Percentiles rank a stretch among this genome's conserved stretches.
Evolutionary conservation across 2,113 vertebrate species (phyloP).

Genomic region (Pseudorhombus dupliciocellatus): DNA sequence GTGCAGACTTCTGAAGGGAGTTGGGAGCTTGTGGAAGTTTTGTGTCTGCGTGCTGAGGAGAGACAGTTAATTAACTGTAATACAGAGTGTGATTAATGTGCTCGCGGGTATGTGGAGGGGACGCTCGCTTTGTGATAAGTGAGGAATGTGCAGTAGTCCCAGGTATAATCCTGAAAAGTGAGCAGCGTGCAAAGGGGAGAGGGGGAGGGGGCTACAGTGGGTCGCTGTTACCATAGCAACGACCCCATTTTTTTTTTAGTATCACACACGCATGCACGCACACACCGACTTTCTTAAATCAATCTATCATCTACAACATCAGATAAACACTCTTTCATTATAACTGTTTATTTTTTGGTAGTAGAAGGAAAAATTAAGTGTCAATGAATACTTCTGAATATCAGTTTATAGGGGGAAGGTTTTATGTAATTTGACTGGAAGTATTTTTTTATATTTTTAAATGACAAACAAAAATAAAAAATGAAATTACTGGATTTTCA

Average conservation of each 20-base stretch:
- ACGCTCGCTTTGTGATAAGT: conserved; percentile 9
- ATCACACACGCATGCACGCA: neutral
- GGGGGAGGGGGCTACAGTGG: conserved; percentile 17
- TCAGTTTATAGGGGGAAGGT: neutral
- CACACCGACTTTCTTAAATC: neutral
- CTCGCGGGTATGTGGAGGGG: conserved; percentile 24
- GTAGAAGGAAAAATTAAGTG: neutral
- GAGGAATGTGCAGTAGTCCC: conserved; percentile 37
- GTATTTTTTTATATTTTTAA: neutral
- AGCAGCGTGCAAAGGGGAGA: conserved; percentile 22
- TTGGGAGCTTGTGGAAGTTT: neutral
- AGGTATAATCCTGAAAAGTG: conserved; percentile 61
- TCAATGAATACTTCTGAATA: too few relatives aligned
- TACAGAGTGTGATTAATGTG: conserved; percentile 57
- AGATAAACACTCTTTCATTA: neutral
- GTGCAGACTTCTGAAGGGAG: neutral
- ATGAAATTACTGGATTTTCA: neutral
- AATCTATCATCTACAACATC: conserved; percentile 7
- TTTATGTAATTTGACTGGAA: neutral
- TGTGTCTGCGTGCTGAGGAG: neutral
- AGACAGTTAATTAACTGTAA: conserved; percentile 51
- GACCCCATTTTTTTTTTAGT: conserved; percentile 38
- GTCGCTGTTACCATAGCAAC: conserved; percentile 60
- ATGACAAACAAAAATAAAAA: neutral
- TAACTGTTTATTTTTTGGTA: neutral